Evolutionary conservation across 2,113 vertebrate genomes (phyloP), one percentile per base, ranked within the genome.

Genomic region (Catharus fuscescens): DNA sequence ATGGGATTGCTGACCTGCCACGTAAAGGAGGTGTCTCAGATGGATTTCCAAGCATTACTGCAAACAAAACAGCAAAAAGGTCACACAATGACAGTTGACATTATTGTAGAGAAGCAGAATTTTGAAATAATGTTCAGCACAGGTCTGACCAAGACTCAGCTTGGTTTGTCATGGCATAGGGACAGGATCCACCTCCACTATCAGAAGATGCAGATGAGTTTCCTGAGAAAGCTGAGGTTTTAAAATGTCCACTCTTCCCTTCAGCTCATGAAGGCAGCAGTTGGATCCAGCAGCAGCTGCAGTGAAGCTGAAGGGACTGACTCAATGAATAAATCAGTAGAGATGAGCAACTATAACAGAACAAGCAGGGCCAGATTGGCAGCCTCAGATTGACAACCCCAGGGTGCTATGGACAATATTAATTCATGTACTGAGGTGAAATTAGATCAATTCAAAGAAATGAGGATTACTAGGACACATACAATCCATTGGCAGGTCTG

Each of bases 11-110:
- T 71, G 57, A 77, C 28, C n/a, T 57, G 40, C 4, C 18, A 61
- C 40, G 10, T 60, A 17, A 40, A 80, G 28, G 34, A 57, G 17
- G 6, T 4, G 1, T 26, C 42, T 86, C 59, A 50, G 28, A 60
- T 47, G 5, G 44, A 48, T 76, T 84, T 82, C 45, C 21, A 67
- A 54, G 28, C 56, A 23, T 64, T 52, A 25, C 47, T 67, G 8
- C 77, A 79, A 93, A 79, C 6, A 17, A 79, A 73, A 57, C 5
- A 72, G 17, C 53, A 60, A 24, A 40, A 64, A 53, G 9, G 25
- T 28, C 26, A 18, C 1, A 1, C 15, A 28, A 17, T 10, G 11
- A 17, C n/a, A 69, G 57, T 1, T 64, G 62, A 47, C 1, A 2
- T 67, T 53, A 64, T 48, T 25, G 60, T 1, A 42, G 28, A 59